A percentile compares a stretch with the other conserved stretches of the same genome.
These are phyloP conservation scores for Wasmannia auropunctata DNA, from an alignment of 1,140 invertebrate species.

Conservation along the genomic window DNA sequence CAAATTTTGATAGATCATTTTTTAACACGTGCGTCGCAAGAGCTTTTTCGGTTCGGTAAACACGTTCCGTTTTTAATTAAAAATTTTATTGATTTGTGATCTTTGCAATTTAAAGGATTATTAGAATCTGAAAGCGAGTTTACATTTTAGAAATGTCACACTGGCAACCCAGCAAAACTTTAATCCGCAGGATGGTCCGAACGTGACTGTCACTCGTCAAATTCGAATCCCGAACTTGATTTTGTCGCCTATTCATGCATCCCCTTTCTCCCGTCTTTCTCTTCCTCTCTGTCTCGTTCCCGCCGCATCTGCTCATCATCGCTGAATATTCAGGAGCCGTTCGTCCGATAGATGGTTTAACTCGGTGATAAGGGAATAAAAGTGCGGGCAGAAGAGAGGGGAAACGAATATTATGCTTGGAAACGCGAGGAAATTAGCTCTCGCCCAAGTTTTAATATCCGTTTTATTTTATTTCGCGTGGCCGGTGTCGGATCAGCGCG, in stretches of 20 bases:
- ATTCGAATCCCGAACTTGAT: constrained; percentile 73
- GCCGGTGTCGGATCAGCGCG: constrained; percentile 25
- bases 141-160: constrained; percentile 62
- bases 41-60: neutral
- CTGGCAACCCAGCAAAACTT: constrained; percentile 59
- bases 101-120: constrained; percentile 30
- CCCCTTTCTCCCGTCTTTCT: neutral
- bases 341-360: constrained; percentile 71
- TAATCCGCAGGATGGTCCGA: constrained; percentile 62
- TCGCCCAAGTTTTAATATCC: constrained; percentile 77
- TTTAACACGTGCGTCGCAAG: neutral
- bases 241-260: constrained; percentile 49
- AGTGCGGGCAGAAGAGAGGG: constrained; percentile 17
- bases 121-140: constrained; percentile 48
- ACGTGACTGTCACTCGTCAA: constrained; percentile 70
- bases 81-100: constrained; percentile 29
- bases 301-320: constrained; percentile 51
- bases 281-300: no score
- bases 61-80: neutral
- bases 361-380: constrained; percentile 56
- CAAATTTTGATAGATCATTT: neutral
- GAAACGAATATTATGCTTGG: constrained; percentile 66
- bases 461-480: constrained; percentile 75
- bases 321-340: constrained; percentile 76
- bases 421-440: constrained; percentile 77